These are phyloP conservation scores for Narcine bancroftii DNA, from an alignment of 2,113 vertebrate genomes.

Conservation along the genomic window DNA sequence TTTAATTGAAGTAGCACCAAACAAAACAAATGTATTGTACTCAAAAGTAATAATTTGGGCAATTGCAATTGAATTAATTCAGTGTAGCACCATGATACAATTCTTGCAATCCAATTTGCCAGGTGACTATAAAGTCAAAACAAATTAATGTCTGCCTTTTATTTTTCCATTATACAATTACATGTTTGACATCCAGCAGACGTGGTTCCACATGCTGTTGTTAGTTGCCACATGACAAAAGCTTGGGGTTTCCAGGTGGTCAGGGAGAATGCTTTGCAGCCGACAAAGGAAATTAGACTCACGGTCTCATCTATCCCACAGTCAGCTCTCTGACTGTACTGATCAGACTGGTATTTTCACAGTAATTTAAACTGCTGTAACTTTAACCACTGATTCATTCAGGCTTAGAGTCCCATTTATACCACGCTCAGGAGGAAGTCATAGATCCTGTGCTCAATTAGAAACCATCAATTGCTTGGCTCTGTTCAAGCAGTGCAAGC, in stretches of 20 bases:
- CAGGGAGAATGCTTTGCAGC: not conserved
- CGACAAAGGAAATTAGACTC: not conserved
- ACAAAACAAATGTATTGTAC: not conserved
- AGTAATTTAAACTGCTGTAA: not conserved
- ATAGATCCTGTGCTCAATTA: not conserved
- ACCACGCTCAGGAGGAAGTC: not conserved
- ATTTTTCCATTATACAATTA: constrained; percentile 10
- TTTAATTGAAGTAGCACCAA: not conserved
- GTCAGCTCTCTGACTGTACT: not conserved
- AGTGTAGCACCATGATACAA: not conserved
- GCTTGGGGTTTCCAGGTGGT: constrained; percentile 12
- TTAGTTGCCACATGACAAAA: not conserved
- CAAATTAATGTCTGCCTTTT: constrained; percentile 19
- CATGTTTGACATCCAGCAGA: not conserved
- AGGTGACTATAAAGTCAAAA: constrained; percentile 3
- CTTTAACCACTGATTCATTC: not conserved
- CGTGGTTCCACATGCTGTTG: not conserved
- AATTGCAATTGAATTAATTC: not conserved
- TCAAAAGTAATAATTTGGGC: not conserved
- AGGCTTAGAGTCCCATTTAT: not conserved
- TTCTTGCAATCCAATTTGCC: not conserved
- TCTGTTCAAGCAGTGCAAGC: not conserved
- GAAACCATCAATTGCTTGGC: not conserved
- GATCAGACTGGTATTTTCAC: not conserved
- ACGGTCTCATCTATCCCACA: too few species aligned